Conservation (phyloP, 2,113 vertebrate species). For the Mesoclemmys tuberculata region DNA sequence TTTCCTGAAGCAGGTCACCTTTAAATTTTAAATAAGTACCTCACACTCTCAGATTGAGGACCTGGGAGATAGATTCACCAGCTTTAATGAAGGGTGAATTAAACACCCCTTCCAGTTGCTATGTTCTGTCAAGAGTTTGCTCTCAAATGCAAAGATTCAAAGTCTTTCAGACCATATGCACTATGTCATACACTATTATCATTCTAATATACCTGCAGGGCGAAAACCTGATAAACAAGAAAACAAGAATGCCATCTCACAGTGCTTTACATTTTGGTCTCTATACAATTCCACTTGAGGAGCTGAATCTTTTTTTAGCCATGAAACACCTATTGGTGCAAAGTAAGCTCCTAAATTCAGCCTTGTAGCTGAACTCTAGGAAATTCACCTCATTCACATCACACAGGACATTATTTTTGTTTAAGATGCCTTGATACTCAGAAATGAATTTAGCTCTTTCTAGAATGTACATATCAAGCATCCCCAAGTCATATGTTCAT, state of each 20-base stretch:
- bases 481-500: conserved; percentile 17
- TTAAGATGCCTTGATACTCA: conserved; percentile 43
- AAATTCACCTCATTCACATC: conserved; percentile 22
- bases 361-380: background rate
- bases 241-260: background rate
- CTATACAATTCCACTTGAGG: too few species aligned
- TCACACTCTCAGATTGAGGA: too few species aligned
- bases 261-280: too few species aligned
- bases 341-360: background rate
- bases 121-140: background rate
- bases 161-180: background rate
- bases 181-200: background rate
- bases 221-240: background rate
- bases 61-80: too few species aligned
- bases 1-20: too few species aligned
- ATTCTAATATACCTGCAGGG: background rate
- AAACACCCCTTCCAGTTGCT: too few species aligned
- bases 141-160: background rate
- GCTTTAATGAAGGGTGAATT: too few species aligned
- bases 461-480: conserved; percentile 64
- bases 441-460: conserved; percentile 50
- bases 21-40: too few species aligned
- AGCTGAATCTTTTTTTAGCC: background rate
- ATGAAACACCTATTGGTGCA: background rate
- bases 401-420: conserved; percentile 51